Evolutionary conservation across 2,888 invertebrate genomes (phyloP), one percentile per base, ranked within the genome.

Genomic region (Eretmocerus hayati): DNA sequence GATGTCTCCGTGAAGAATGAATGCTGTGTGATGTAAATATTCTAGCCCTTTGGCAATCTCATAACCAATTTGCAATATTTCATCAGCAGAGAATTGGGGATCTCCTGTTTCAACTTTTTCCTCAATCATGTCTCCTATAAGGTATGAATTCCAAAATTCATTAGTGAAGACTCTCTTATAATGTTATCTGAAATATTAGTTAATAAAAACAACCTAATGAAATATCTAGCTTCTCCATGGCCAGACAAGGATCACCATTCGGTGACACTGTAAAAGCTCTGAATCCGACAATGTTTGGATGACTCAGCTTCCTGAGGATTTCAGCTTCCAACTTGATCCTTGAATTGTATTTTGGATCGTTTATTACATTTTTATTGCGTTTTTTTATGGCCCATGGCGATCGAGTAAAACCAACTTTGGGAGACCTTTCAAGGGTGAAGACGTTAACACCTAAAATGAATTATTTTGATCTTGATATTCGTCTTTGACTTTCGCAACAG

Each of bases 371-470:
- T 16, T 74, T 77, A 56, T 78, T 79, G 2, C 88, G 65, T 70
- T 86, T 84, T 65, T 91, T 91, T 0, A 91, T 74, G 1, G 90
- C 90, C 90, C 90, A 90, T 0, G 90, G 90, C 0, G 90, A 90
- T n/a, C 81, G 77, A 1, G 77, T 69, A 58, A 80, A 77, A 6
- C 85, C 83, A 2, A 77, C 76, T 57, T 76, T 74, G 0, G 88
- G 87, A 0, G 86, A 85, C 54, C 90, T 75, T 47, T 86, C 77
- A 53, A 90, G 66, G 56, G 85, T 81, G 71, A 85, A 87, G 1
- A 90, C 89, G 56, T 79, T 81, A 13, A 90, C 83, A 46, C 90
- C 87, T 86, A 51, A 15, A 67, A 61, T 33, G 37, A 42, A 58
- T 42, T 52, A n/a, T 23, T 36, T 18, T 26, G 11, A 32, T 18